These are phyloP conservation scores for Hybognathus amarus DNA, from an alignment of 2,797 vertebrate species.

Conservation along the genomic window DNA sequence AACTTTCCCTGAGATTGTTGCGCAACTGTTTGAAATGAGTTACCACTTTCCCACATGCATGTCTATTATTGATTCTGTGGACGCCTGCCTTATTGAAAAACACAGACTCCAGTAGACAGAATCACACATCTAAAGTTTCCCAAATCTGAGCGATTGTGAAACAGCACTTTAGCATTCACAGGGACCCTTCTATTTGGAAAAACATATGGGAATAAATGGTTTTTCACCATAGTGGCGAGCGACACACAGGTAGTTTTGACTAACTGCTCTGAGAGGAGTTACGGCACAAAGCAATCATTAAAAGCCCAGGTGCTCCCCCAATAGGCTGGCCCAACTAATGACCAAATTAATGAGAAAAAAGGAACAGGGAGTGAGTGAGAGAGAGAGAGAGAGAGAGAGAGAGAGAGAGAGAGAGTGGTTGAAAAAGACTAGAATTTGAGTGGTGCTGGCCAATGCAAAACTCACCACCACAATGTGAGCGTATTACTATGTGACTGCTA, in stretches of 20 bases:
- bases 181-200: background rate
- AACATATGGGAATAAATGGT: constrained; percentile 14
- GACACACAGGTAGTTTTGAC: constrained; percentile 1
- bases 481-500: background rate
- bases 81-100: background rate
- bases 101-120: background rate
- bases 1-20: background rate
- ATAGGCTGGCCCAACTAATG: constrained; percentile 13
- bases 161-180: background rate
- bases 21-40: background rate
- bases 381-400: too few relatives aligned
- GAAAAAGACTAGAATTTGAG: background rate
- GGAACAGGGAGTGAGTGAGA: background rate
- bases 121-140: background rate
- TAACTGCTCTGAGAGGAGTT: constrained; percentile 13
- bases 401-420: too few relatives aligned
- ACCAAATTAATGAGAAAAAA: constrained; percentile 1
- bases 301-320: constrained; percentile 16
- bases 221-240: background rate
- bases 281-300: constrained; percentile 16
- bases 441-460: background rate
- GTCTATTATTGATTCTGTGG: background rate
- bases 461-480: background rate
- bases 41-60: background rate
- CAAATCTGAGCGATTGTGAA: background rate